Conservation (phyloP, 2,888 invertebrate genomes). For the Drosophila bunnanda region DNA sequence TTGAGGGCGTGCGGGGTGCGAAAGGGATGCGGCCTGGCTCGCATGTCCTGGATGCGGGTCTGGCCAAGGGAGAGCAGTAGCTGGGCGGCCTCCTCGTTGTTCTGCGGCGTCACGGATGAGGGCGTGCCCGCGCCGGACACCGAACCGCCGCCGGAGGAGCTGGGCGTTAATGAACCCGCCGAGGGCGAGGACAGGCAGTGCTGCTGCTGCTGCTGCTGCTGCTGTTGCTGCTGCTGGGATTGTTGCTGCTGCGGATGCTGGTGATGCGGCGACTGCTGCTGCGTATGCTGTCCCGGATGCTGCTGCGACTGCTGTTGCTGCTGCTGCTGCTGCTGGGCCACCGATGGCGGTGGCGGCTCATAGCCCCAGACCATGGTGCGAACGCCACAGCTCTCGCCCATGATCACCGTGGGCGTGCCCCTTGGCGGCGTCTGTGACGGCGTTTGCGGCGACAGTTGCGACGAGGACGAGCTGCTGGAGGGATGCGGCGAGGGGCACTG, state of each 20-base stretch:
- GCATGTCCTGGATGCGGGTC: slow-evolving; percentile 86
- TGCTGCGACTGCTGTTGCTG: slow-evolving; percentile 49
- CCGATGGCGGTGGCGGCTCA: slow-evolving; percentile 85
- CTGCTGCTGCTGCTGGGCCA: slow-evolving; percentile 51
- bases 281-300: slow-evolving; percentile 62
- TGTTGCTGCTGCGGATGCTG: slow-evolving; percentile 50
- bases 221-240: slow-evolving; percentile 55
- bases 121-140: slow-evolving; percentile 69
- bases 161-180: slow-evolving; percentile 83
- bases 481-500: slow-evolving; percentile 84
- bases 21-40: slow-evolving; percentile 84
- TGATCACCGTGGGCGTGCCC: slow-evolving; percentile 94
- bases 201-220: slow-evolving; percentile 50
- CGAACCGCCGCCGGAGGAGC: slow-evolving; percentile 69
- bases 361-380: slow-evolving; percentile 89
- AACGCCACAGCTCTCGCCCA: slow-evolving; percentile 96
- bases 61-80: slow-evolving; percentile 91
- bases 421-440: slow-evolving; percentile 85
- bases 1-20: slow-evolving; percentile 90
- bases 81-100: slow-evolving; percentile 89
- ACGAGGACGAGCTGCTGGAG: slow-evolving; percentile 82
- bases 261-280: slow-evolving; percentile 58
- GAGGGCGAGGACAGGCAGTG: slow-evolving; percentile 84
- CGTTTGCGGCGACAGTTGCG: slow-evolving; percentile 84
- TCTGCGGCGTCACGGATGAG: slow-evolving; percentile 80